phyloP scores from a whole-genome alignment of 2,797 vertebrate genomes.

The Erethizon dorsatum region DNA sequence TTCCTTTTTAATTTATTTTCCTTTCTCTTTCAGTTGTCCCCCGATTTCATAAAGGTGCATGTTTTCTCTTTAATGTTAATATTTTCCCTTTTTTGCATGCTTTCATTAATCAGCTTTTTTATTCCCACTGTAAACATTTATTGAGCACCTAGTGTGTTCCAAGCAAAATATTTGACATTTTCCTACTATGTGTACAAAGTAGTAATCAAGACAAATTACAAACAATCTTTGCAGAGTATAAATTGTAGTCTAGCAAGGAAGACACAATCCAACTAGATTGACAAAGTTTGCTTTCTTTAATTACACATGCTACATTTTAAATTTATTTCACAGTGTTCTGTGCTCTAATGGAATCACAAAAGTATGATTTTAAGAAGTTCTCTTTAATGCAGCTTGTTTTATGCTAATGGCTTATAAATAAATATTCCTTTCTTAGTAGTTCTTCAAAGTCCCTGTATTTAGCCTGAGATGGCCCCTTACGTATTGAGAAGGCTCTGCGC shows the following conservation, averaged over 20 bases:
- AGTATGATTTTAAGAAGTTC: not conserved
- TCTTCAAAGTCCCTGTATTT: not conserved
- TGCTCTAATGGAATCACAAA: not conserved
- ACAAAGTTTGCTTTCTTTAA: not conserved
- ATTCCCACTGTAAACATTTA: not conserved
- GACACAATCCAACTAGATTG: not conserved
- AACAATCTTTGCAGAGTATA: not conserved
- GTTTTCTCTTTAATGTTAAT: not conserved
- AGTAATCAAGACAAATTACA: not conserved
- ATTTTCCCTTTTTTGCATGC: not conserved
- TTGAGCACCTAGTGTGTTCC: not conserved
- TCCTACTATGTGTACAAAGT: not conserved
- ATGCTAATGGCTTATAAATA: not conserved
- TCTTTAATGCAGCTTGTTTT: not conserved
- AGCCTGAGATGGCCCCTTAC: not conserved
- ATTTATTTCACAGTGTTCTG: not conserved
- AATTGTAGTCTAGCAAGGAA: not conserved
- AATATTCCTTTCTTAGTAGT: not conserved
- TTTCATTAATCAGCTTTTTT: not conserved
- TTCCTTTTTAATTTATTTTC: not conserved
- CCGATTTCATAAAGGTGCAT: not conserved
- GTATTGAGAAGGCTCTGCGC: not conserved
- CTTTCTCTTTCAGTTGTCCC: not conserved
- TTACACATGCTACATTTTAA: not conserved
- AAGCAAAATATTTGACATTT: not conserved